Evolutionary conservation across 2,113 vertebrate genomes (phyloP).

Genomic region (Plectropomus leopardus): DNA sequence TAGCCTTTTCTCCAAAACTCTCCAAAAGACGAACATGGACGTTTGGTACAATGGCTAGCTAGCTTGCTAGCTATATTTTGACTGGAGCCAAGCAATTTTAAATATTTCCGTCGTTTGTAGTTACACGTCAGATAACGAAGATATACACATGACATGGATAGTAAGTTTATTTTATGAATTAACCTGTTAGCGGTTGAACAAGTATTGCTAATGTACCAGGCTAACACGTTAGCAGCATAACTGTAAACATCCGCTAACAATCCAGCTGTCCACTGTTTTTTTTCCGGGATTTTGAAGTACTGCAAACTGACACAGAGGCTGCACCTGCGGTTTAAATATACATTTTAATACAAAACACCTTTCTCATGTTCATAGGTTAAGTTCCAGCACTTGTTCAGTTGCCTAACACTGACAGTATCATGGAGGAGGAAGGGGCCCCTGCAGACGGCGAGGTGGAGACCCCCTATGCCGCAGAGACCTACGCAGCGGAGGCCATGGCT

Average conservation of each 20-base stretch:
- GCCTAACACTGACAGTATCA: slow-evolving; percentile 5
- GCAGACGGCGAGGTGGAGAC: slow-evolving; percentile 44
- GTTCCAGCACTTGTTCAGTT: neutral
- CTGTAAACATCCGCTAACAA: neutral
- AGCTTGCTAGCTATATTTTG: slow-evolving; percentile 14
- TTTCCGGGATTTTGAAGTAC: neutral
- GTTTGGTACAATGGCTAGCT: slow-evolving; percentile 5
- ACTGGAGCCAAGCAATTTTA: neutral
- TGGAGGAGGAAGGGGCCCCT: slow-evolving; percentile 68
- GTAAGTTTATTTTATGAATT: neutral
- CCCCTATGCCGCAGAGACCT: slow-evolving; percentile 81
- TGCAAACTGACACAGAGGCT: neutral
- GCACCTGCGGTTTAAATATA: neutral
- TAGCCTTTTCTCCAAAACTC: neutral
- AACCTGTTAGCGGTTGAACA: too few species aligned
- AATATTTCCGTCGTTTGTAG: neutral
- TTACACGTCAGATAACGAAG: neutral
- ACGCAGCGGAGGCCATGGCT: slow-evolving; percentile 91
- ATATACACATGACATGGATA: neutral
- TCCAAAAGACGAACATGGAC: neutral
- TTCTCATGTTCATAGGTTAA: slow-evolving; percentile 12
- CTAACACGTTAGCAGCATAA: slow-evolving; percentile 4
- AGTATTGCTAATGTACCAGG: slow-evolving; percentile 18
- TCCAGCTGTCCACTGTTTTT: neutral
- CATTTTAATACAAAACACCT: neutral